Conservation (phyloP, 2,888 invertebrate genomes). For the Noctuana brunneofusca region DNA sequence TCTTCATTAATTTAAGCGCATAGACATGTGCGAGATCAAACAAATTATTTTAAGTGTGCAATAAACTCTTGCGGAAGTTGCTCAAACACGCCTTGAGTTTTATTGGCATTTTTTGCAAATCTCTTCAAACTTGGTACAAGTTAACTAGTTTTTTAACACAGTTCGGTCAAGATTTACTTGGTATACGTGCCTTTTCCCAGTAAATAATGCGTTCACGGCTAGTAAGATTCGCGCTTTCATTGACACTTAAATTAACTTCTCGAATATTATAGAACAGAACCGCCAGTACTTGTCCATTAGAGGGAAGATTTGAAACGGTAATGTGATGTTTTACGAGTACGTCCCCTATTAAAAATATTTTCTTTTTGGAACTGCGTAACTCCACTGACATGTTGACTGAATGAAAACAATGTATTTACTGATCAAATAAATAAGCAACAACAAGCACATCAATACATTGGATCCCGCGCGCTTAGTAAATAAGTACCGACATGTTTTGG, state of each 20-base stretch:
- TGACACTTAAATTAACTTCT: not conserved
- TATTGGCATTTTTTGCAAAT: slow-evolving; percentile 2
- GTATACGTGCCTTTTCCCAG: slow-evolving; percentile 2
- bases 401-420: not conserved
- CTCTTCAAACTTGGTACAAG: slow-evolving; percentile 1
- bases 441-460: not conserved
- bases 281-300: not conserved
- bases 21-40: not conserved
- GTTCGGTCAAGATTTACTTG: not conserved
- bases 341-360: slow-evolving; percentile 3
- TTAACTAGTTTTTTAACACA: not conserved
- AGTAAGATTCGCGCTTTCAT: slow-evolving; percentile 5
- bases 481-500: not conserved
- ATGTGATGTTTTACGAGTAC: slow-evolving; percentile 2
- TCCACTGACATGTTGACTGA: slow-evolving; percentile 1
- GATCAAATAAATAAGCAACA: not conserved
- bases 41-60: not conserved
- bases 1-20: not conserved
- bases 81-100: not conserved
- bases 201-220: not conserved
- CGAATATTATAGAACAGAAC: slow-evolving; percentile 2
- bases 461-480: not conserved
- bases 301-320: not conserved
- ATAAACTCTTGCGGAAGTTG: not conserved
- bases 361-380: slow-evolving; percentile 3